Conservation (phyloP, 2,113 vertebrate genomes). For the Emydura subglobosa region DNA sequence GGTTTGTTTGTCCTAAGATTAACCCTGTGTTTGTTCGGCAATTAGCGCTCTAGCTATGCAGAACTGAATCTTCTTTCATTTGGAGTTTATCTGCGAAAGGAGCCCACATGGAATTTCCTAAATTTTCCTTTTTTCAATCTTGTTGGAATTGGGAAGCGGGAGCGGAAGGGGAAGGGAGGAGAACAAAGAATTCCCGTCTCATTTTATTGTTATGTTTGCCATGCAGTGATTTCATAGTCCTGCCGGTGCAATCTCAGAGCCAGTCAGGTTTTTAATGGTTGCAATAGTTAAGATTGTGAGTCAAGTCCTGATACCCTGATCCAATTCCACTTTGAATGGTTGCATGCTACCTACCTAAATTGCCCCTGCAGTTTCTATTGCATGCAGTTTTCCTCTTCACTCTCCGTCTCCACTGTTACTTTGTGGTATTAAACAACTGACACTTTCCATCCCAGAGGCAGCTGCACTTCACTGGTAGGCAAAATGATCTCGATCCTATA, state of each 20-base stretch:
- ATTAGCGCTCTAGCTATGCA: conserved; percentile 65
- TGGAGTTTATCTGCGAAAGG: conserved; percentile 61
- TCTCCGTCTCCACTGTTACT: neutral
- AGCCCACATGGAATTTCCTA: conserved; percentile 59
- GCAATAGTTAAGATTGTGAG: neutral
- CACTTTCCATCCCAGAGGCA: accelerated
- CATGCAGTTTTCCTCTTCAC: neutral
- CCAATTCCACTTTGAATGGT: neutral
- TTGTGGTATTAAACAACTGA: neutral
- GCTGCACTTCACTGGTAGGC: neutral
- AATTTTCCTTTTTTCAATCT: conserved; percentile 37
- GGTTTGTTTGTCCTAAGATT: conserved; percentile 67
- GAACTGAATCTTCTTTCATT: conserved; percentile 50
- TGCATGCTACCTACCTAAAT: neutral
- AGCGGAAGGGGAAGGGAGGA: neutral
- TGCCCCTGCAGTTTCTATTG: neutral
- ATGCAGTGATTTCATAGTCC: neutral
- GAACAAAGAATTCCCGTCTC: neutral
- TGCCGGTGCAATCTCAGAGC: neutral
- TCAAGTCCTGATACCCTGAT: neutral
- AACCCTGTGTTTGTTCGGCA: conserved; percentile 73
- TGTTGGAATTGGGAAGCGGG: neutral
- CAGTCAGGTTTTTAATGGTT: too few relatives aligned
- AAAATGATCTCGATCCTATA: neutral
- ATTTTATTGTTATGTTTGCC: neutral